A percentile compares a stretch with the other conserved stretches of the same genome.
phyloP scores from a whole-genome alignment of 2,888 invertebrate species.

The Dynastes hyllus region DNA sequence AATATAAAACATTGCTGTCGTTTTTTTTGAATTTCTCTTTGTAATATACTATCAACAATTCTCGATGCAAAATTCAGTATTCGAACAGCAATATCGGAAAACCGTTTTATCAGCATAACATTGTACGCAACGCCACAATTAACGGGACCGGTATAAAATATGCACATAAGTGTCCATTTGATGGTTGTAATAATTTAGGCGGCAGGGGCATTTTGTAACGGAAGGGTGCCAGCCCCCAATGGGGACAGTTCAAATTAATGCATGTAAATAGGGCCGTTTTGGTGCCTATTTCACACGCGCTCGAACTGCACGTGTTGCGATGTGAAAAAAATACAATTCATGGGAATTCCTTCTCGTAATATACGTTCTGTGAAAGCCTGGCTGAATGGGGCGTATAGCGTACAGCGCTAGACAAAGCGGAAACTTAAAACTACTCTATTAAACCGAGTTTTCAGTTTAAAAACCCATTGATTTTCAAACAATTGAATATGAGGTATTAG shows the following conservation, averaged over 20 bases:
- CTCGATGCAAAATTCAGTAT: neutral
- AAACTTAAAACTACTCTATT: slow-evolving; percentile 33
- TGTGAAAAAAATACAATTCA: slow-evolving; percentile 47
- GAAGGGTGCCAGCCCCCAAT: slow-evolving; percentile 49
- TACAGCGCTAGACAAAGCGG: slow-evolving; percentile 25
- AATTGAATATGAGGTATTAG: neutral
- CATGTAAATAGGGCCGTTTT: slow-evolving; percentile 50
- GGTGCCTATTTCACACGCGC: slow-evolving; percentile 47
- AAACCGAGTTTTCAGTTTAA: neutral
- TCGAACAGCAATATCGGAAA: slow-evolving; percentile 35
- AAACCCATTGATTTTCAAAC: slow-evolving; percentile 30
- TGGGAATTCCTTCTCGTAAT: slow-evolving; percentile 41
- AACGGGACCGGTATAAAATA: slow-evolving; percentile 50
- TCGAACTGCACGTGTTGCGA: slow-evolving; percentile 45
- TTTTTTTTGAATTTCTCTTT: neutral
- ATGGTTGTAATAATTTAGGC: slow-evolving; percentile 52
- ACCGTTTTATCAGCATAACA: slow-evolving; percentile 43
- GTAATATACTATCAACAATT: neutral
- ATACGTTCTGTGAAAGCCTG: slow-evolving; percentile 9
- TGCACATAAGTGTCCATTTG: slow-evolving; percentile 51
- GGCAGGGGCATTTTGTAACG: slow-evolving; percentile 48
- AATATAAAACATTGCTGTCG: neutral
- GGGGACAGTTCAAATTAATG: slow-evolving; percentile 50
- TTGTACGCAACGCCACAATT: slow-evolving; percentile 49
- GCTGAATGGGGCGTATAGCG: slow-evolving; percentile 14